Conservation (phyloP, 2,113 vertebrate genomes). For the Hystrix cristata region DNA sequence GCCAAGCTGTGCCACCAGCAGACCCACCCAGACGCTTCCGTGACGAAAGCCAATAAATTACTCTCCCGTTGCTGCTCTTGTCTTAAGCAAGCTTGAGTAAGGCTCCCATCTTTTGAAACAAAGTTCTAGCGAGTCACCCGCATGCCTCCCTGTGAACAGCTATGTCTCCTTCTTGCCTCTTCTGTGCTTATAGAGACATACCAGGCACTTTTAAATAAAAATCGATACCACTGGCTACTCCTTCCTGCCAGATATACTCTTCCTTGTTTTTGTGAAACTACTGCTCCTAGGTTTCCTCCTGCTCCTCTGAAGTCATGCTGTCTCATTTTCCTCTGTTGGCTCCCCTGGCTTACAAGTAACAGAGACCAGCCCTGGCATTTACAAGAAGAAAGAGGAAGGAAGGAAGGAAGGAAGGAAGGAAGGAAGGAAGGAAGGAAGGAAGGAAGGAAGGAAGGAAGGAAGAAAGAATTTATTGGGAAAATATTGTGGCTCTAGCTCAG, state of each 20-base stretch:
- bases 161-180: slow-evolving; percentile 50
- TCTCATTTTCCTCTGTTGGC: slow-evolving; percentile 46
- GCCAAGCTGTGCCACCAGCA: background rate
- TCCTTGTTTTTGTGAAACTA: slow-evolving; percentile 27
- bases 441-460: background rate
- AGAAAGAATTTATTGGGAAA: background rate
- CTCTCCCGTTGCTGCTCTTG: slow-evolving; percentile 56
- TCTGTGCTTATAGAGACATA: slow-evolving; percentile 58
- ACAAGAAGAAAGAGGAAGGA: background rate
- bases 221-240: slow-evolving; percentile 40
- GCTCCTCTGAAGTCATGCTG: background rate
- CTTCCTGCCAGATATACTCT: slow-evolving; percentile 50
- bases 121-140: slow-evolving; percentile 30
- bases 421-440: background rate
- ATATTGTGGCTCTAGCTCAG: background rate
- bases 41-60: slow-evolving; percentile 32
- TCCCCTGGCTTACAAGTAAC: slow-evolving; percentile 38
- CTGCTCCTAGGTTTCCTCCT: background rate
- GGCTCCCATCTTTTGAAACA: slow-evolving; percentile 63
- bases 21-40: background rate
- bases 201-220: slow-evolving; percentile 73
- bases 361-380: slow-evolving; percentile 44
- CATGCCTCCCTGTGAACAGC: slow-evolving; percentile 59
- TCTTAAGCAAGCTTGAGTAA: slow-evolving; percentile 15
- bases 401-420: no score